These are phyloP conservation scores for Galendromus occidentalis DNA, from an alignment of 1,140 invertebrate genomes.

Conservation along the genomic window DNA sequence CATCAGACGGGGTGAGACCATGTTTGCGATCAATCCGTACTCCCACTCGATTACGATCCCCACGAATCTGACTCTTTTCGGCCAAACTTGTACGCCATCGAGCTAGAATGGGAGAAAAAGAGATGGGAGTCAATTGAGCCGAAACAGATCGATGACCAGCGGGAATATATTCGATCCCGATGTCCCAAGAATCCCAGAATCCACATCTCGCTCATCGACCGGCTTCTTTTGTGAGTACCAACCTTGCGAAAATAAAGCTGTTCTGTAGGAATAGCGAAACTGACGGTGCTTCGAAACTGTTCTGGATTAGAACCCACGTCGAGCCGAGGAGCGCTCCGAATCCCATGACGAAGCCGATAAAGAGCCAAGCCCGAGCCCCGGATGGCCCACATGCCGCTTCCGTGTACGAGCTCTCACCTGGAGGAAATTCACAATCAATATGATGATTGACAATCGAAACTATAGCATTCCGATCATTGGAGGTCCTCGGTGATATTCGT, in stretches of 20 bases:
- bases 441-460: background rate
- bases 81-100: conserved; percentile 10
- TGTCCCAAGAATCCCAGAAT: too few relatives aligned
- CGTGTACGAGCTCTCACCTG: background rate
- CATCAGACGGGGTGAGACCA: too few relatives aligned
- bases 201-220: too few relatives aligned
- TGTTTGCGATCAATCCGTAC: too few relatives aligned
- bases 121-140: too few relatives aligned
- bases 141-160: too few relatives aligned
- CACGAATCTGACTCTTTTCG: conserved; percentile 7
- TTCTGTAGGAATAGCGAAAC: conserved; percentile 86
- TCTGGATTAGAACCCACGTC: conserved; percentile 59
- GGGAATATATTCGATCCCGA: too few relatives aligned
- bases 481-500: too few relatives aligned
- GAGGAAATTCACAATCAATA: background rate
- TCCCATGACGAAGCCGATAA: conserved; percentile 83
- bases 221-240: conserved; percentile 12
- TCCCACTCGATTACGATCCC: background rate
- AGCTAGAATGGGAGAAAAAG: background rate
- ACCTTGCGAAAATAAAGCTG: conserved; percentile 68
- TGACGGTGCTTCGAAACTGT: conserved; percentile 37
- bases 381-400: conserved; percentile 14
- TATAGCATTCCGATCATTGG: too few relatives aligned
- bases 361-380: conserved; percentile 81
- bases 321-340: conserved; percentile 87